These are phyloP conservation scores for Sorex maritimensis DNA, from an alignment of 2,797 vertebrate species.

Conservation along the genomic window DNA sequence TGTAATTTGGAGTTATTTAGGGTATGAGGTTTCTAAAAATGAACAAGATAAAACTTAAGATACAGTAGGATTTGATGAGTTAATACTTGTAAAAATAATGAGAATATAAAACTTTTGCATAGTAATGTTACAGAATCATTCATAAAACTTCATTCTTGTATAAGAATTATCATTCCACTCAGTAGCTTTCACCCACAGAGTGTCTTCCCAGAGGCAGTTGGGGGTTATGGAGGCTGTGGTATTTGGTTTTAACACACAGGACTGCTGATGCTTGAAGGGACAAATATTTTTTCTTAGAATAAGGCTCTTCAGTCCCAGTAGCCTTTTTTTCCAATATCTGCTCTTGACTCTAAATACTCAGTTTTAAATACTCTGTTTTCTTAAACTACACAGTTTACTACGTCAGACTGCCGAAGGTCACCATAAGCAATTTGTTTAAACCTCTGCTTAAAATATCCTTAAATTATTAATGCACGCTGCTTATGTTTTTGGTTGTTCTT, in stretches of 20 bases:
- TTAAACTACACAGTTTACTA: constrained; percentile 9
- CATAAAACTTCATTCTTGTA: background rate
- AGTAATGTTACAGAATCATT: no score
- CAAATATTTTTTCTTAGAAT: constrained; percentile 38
- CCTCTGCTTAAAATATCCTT: background rate
- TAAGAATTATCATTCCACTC: background rate
- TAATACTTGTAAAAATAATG: constrained; percentile 51
- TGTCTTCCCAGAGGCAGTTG: background rate
- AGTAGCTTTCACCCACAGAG: background rate
- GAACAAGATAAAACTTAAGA: background rate
- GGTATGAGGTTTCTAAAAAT: constrained; percentile 27
- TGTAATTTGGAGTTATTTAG: constrained; percentile 9
- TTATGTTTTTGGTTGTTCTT: background rate
- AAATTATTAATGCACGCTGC: constrained; percentile 5
- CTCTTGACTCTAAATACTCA: constrained; percentile 33
- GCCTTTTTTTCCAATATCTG: constrained; percentile 17
- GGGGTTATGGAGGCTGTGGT: background rate
- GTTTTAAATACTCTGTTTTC: background rate
- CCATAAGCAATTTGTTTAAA: background rate
- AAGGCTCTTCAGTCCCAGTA: background rate
- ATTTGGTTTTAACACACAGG: background rate
- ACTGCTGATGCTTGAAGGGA: background rate
- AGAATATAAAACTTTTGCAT: background rate
- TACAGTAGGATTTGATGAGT: constrained; percentile 26
- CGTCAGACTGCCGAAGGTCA: background rate